Percentiles rank a stretch among this genome's conserved stretches.
These are phyloP conservation scores for Vulpes lagopus DNA, from an alignment of 2,113 vertebrate species.

Conservation along the genomic window DNA sequence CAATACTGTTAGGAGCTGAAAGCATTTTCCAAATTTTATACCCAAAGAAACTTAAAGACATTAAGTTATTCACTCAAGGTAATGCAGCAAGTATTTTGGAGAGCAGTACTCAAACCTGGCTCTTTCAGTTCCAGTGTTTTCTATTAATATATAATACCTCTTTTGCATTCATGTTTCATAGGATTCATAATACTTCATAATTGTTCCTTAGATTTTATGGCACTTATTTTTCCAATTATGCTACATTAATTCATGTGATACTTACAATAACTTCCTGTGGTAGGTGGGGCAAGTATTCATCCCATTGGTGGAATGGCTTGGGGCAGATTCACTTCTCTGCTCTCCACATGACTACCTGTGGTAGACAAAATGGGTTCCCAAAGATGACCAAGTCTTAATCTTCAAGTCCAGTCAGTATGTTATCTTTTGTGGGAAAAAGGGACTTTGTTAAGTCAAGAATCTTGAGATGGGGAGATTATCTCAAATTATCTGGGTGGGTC, in stretches of 20 bases:
- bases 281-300: background rate
- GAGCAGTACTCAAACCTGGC: background rate
- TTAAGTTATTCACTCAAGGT: background rate
- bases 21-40: background rate
- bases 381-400: background rate
- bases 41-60: background rate
- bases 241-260: background rate
- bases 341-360: background rate
- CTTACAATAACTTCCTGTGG: background rate
- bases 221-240: constrained; percentile 6
- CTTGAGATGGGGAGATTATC: background rate
- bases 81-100: background rate
- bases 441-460: background rate
- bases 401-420: background rate
- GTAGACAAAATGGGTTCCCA: background rate
- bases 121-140: constrained; percentile 12
- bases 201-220: background rate
- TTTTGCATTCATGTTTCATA: background rate
- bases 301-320: background rate
- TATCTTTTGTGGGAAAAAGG: background rate
- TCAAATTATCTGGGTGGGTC: background rate
- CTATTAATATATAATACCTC: background rate
- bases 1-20: background rate
- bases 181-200: background rate
- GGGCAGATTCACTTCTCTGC: background rate